A percentile compares a stretch with the other conserved stretches of the same genome.
These are phyloP conservation scores for Pachyseris speciosa DNA, from an alignment of 64 coral and sea anemone species.

Conservation along the genomic window DNA sequence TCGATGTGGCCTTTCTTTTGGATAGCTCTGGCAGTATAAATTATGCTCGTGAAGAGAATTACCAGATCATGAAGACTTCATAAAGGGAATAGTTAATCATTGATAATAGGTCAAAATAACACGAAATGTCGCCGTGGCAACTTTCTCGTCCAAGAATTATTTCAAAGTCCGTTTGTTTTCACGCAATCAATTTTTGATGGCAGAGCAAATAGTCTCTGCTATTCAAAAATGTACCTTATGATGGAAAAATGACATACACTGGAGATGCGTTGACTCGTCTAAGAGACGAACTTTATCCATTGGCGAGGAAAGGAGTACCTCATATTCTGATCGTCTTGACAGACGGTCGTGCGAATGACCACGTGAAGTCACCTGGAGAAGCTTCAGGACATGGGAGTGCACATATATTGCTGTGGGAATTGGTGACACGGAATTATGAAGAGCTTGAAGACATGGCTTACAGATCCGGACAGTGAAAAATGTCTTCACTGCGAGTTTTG, in stretches of 20 bases:
- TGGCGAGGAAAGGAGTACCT: conserved; percentile 13
- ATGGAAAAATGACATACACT: conserved; percentile 49
- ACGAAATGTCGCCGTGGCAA: conserved; percentile 47
- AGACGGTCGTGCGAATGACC: conserved; percentile 52
- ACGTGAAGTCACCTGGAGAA: conserved; percentile 16
- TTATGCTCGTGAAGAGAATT: conserved; percentile 11
- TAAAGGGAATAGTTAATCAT: conserved; percentile 54
- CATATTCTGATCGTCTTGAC: conserved; percentile 67
- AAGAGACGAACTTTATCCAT: background rate
- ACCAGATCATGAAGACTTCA: conserved; percentile 57
- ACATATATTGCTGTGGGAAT: conserved; percentile 68
- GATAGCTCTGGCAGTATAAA: conserved; percentile 70
- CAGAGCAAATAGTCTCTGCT: conserved; percentile 3
- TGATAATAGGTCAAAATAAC: conserved; percentile 11
- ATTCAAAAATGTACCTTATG: conserved; percentile 25
- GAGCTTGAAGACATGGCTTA: conserved; percentile 18
- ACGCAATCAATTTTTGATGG: conserved; percentile 33
- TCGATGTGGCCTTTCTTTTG: conserved; percentile 63
- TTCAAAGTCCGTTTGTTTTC: conserved; percentile 51
- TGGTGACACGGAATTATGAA: background rate
- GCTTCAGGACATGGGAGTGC: conserved; percentile 34
- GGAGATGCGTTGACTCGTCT: conserved; percentile 30
- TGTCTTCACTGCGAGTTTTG: background rate
- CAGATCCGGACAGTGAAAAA: background rate
- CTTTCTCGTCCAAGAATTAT: conserved; percentile 11